Evolutionary conservation across 37 sponge, comb jelly and placozoan genomes (phyloP), one percentile per base, ranked within the genome.

Genomic region (Axinella damicornis): DNA sequence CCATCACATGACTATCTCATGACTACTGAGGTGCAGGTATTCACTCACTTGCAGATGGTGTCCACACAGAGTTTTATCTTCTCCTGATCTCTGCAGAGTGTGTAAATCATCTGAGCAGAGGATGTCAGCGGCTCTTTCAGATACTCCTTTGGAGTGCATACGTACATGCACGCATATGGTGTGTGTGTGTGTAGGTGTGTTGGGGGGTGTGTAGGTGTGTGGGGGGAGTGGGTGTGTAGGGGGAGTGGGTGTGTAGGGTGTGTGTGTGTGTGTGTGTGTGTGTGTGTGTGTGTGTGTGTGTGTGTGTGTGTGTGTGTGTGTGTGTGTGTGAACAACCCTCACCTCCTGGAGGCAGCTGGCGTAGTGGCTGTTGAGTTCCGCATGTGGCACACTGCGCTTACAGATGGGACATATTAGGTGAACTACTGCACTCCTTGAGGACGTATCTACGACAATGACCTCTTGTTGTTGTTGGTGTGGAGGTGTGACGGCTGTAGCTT

Each of bases 81-180:
- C 14, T 94, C 91, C 57, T 65, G 69, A 54, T 94, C 82, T 0
- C 20, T 53, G 35, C 91, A 94, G 21, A 94, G 73, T 17, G 94
- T 87, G 84, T 94, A 90, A 17, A 94, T 87, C 87, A 94, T 89
- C 28, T 83, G 74, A 18, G 74, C 94, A 37, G 94, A 94, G 19
- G 81, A 59, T 46, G 56, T 24, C 69, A 93, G 19, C 4, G 94
- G 87, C 33, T 89, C 94, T 71, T 89, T 77, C 12, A 77, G 72
- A 41, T 86, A 91, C 31, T 80, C 74, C 89, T 88, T 56, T 36
- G 18, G 53, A 46, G 46, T 46, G 46, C 6, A 9, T 46, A 12
- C 9, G 9, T 46, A 9, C 46, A 46, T 46, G 9, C 9, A 9
- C 4, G 46, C 9, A 46, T 46, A 9, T 9, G 9, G 46, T 46